Base-by-base conservation (phyloP, 2,113 vertebrate species). In the Trematomus loennbergii region DNA sequence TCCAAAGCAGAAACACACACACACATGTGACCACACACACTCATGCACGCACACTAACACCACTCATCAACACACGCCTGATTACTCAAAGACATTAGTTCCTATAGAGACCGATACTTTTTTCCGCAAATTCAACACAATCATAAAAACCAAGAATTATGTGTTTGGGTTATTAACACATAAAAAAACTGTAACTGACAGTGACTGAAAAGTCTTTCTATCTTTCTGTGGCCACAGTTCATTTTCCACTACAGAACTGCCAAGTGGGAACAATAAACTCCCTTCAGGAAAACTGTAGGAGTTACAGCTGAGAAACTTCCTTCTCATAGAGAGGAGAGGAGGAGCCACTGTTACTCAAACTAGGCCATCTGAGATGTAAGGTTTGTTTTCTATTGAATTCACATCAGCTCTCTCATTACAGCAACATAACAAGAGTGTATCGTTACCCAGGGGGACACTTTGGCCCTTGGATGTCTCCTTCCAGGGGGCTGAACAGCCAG, bases 371-470 rank as follows among this genome's bases (percentile, higher is more conserved):
- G 7, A 25, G 33, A 65, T 58, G 6, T 61, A n/a, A 8, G 20
- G 4, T 15, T 10, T 36, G 12, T 12, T 58, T 54, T 45, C 36
- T 10, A 15, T 45, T 15, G 15, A 73, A 45, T 65, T 12, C 7
- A 50, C 46, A 55, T 57, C 33, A 50, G 2, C 67, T 81, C 58
- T 61, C 50, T 72, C 25, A 49, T 50, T 46, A 20, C 20, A 79
- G 18, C 33, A 69, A 40, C 18, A 71, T 55, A 83, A 84, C 9
- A 49, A 45, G 49, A 81, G 54, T 16, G 3, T 33, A 46, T 20
- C 4, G 33, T 95, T 95, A 99, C 98, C 97, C 96, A 13, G 67
- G 22, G 70, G 98, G 98, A 92, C 98, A 99, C 62, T 95, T 94
- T 50, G 89, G 50, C 72, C 87, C 72, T 36, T 86, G 84, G 49